Evolutionary conservation across 2,113 vertebrate species (phyloP).

Genomic region (Monarcha castaneiventris): DNA sequence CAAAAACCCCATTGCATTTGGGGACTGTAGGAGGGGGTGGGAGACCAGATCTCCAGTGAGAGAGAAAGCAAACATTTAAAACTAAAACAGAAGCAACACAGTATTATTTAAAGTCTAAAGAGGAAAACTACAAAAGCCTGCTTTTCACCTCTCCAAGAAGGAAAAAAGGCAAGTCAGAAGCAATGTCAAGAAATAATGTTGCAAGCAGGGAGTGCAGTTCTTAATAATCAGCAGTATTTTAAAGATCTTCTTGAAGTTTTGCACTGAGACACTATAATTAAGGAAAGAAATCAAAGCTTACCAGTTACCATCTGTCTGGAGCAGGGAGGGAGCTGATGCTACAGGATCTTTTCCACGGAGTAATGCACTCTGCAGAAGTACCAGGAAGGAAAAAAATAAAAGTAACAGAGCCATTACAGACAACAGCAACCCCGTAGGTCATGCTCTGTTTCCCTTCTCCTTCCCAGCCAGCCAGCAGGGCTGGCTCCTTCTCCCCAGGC

Average conservation of each 20-base stretch:
- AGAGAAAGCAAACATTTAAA: neutral
- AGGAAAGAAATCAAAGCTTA: constrained; percentile 49
- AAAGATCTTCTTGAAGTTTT: constrained; percentile 41
- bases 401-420: neutral
- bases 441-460: neutral
- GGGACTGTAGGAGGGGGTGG: neutral
- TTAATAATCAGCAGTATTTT: constrained; percentile 27
- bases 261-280: constrained; percentile 40
- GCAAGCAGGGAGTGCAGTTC: neutral
- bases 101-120: neutral
- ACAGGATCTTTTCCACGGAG: neutral
- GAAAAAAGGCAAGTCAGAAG: neutral
- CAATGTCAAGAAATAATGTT: neutral
- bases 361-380: neutral
- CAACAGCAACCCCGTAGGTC: neutral
- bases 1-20: neutral
- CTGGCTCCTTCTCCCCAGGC: neutral
- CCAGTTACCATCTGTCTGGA: constrained; percentile 1
- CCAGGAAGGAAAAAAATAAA: neutral
- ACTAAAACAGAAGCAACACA: neutral
- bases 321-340: neutral
- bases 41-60: neutral
- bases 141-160: neutral
- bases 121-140: neutral
- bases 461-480: neutral